Evolutionary conservation across 2,888 invertebrate species (phyloP).

Genomic region (Quadroppia sp.): DNA sequence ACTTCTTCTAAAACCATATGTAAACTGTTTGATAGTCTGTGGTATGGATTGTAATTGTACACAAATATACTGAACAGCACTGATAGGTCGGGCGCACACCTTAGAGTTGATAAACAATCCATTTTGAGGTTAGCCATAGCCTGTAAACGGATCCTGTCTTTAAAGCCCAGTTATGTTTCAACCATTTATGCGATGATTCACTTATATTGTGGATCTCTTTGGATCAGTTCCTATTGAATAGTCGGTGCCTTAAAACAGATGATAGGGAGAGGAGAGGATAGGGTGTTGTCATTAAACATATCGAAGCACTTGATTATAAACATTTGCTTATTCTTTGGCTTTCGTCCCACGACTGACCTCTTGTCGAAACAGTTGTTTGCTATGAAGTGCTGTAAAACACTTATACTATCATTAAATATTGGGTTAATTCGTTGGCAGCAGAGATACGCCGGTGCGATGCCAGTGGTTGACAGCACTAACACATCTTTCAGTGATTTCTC

Average conservation of each 20-base stretch:
- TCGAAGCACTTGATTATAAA: not conserved
- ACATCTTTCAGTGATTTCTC: not conserved
- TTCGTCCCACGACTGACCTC: conserved; percentile 24
- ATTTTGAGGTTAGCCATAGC: conserved; percentile 5
- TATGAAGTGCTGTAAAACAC: not conserved
- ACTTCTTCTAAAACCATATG: conserved; percentile 1
- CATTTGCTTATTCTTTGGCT: not conserved
- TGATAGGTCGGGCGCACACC: not conserved
- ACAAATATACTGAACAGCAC: not conserved
- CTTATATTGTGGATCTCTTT: not conserved
- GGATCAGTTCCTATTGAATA: not conserved
- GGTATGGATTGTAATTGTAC: not conserved
- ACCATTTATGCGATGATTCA: not conserved
- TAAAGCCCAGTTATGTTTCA: not conserved
- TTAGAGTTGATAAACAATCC: conserved; percentile 22
- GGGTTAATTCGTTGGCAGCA: not conserved
- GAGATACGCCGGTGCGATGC: not conserved
- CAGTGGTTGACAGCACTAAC: not conserved
- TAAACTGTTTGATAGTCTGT: not conserved
- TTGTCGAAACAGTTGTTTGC: not conserved
- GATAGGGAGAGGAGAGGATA: not conserved
- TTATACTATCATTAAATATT: conserved; percentile 23
- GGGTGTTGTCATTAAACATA: conserved; percentile 21
- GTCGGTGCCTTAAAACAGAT: not conserved
- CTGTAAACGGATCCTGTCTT: not conserved